Evolutionary conservation across 2,113 vertebrate species (phyloP).

Genomic region (Heterotis niloticus): DNA sequence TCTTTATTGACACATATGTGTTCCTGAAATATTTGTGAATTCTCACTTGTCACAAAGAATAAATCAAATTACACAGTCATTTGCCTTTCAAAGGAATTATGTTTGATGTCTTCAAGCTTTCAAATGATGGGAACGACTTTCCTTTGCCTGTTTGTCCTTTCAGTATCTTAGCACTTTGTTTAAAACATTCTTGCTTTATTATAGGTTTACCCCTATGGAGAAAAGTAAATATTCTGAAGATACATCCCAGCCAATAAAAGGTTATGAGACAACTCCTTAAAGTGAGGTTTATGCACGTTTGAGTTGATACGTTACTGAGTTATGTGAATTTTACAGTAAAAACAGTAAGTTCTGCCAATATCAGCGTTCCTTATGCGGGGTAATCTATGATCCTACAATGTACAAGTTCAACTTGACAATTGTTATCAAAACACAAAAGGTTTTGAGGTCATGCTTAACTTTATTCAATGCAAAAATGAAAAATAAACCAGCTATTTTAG

Average conservation of each 20-base stretch:
- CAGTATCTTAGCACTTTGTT: background rate
- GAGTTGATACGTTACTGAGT: background rate
- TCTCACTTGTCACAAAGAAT: too few relatives aligned
- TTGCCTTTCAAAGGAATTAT: background rate
- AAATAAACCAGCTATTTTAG: constrained; percentile 67
- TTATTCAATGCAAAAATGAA: constrained; percentile 79
- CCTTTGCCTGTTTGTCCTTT: background rate
- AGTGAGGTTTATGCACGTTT: too few relatives aligned
- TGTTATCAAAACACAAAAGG: constrained; percentile 22
- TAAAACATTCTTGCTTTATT: background rate
- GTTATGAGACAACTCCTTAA: too few relatives aligned
- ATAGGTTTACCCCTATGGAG: too few relatives aligned
- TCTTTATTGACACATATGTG: too few relatives aligned
- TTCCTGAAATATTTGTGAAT: too few relatives aligned
- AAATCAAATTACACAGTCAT: background rate
- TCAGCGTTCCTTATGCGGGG: background rate
- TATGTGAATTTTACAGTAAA: background rate
- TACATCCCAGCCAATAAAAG: too few relatives aligned
- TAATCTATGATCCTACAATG: too few relatives aligned
- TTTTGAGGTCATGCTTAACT: constrained; percentile 81
- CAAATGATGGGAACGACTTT: background rate
- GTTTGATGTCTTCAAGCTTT: background rate
- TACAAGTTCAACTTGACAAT: background rate
- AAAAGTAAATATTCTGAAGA: too few relatives aligned
- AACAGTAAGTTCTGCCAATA: background rate